phyloP scores from a whole-genome alignment of 1,140 invertebrate genomes.

The Leguminivora glycinivorella region DNA sequence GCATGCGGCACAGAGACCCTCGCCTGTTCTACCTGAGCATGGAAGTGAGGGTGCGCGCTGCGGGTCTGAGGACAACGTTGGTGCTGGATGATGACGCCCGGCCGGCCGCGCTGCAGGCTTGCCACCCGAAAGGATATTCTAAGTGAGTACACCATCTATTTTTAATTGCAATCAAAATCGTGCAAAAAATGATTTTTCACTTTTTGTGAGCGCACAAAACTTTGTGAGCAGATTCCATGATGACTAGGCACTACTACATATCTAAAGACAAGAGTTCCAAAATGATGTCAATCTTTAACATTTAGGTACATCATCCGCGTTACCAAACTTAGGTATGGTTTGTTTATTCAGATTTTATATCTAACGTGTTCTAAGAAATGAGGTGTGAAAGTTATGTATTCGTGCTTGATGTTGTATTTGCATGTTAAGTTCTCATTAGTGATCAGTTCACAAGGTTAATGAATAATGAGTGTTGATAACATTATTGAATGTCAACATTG shows the following conservation, averaged over 20 bases:
- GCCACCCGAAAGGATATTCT: constrained; percentile 94
- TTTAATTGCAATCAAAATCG: background rate
- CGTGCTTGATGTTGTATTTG: too few species aligned
- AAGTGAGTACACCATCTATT: constrained; percentile 80
- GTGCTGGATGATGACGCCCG: constrained; percentile 92
- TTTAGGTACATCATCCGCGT: too few species aligned
- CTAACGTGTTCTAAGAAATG: too few species aligned
- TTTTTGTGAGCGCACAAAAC: too few species aligned
- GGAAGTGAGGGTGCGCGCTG: constrained; percentile 91
- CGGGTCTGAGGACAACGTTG: constrained; percentile 89
- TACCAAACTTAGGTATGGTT: too few species aligned
- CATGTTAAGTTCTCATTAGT: background rate
- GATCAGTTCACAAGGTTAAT: constrained; percentile 1
- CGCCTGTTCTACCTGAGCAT: constrained; percentile 95
- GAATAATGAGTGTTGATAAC: background rate
- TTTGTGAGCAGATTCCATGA: too few species aligned
- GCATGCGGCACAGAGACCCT: constrained; percentile 94
- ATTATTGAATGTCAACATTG: background rate
- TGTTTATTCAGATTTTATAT: too few species aligned
- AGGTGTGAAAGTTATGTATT: too few species aligned
- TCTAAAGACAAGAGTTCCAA: too few species aligned
- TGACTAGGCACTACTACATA: too few species aligned
- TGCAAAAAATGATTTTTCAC: too few species aligned
- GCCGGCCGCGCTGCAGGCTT: constrained; percentile 92
- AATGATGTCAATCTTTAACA: too few species aligned